A percentile compares a stretch with the other conserved stretches of the same genome.
phyloP scores from a whole-genome alignment of 1,140 invertebrate genomes.

The Drosophila dunni region DNA sequence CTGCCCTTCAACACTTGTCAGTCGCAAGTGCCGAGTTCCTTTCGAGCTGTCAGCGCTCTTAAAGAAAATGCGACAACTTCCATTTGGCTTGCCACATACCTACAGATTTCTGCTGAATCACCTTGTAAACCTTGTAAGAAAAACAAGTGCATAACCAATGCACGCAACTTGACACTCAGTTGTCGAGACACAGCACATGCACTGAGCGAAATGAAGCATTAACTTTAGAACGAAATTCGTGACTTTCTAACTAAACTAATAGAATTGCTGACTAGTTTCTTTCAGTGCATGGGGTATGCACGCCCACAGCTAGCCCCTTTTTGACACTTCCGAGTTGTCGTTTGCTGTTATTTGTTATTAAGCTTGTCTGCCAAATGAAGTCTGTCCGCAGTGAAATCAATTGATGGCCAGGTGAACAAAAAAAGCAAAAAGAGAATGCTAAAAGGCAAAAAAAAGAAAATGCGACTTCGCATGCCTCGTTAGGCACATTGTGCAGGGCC shows the following conservation, averaged over 20 bases:
- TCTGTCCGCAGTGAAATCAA: slow-evolving; percentile 67
- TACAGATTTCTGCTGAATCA: slow-evolving; percentile 57
- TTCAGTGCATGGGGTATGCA: background rate
- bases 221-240: no score
- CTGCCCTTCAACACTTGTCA: slow-evolving; percentile 57
- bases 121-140: slow-evolving; percentile 51
- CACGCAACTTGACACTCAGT: slow-evolving; percentile 70
- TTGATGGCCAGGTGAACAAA: slow-evolving; percentile 41
- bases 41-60: slow-evolving; percentile 40
- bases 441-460: slow-evolving; percentile 8
- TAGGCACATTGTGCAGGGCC: slow-evolving; percentile 37
- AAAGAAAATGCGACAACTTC: slow-evolving; percentile 17
- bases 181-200: slow-evolving; percentile 25
- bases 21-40: slow-evolving; percentile 16
- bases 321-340: slow-evolving; percentile 16
- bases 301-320: background rate
- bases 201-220: no score
- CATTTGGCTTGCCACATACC: slow-evolving; percentile 10
- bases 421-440: background rate
- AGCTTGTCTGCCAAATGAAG: slow-evolving; percentile 50
- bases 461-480: slow-evolving; percentile 31
- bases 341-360: slow-evolving; percentile 14
- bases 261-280: no score
- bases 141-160: slow-evolving; percentile 54
- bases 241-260: no score